Evolutionary conservation across 2,113 vertebrate species (phyloP).

Genomic region (Pogonocichla stellata): DNA sequence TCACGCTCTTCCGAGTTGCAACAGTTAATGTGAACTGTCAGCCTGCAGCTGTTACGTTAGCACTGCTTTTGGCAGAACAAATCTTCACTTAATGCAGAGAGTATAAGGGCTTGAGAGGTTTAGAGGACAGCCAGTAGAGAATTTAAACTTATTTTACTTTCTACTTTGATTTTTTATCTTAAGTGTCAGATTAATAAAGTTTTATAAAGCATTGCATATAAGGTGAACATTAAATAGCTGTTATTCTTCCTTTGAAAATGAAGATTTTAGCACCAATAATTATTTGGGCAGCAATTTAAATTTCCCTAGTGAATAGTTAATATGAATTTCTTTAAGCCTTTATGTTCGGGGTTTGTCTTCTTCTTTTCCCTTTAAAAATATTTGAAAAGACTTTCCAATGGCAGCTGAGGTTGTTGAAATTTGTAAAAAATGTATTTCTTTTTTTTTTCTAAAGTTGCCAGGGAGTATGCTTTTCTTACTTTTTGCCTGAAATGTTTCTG

Average conservation of each 20-base stretch:
- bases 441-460: background rate
- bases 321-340: background rate
- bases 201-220: background rate
- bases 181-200: background rate
- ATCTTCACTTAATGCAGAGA: constrained; percentile 26
- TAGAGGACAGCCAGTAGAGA: constrained; percentile 28
- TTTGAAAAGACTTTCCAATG: background rate
- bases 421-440: background rate
- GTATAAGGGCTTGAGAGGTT: constrained; percentile 2
- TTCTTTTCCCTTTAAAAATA: background rate
- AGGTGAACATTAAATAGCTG: background rate
- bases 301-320: background rate
- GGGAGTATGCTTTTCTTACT: background rate
- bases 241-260: background rate
- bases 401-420: background rate
- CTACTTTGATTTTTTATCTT: background rate
- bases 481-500: background rate
- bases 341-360: background rate
- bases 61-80: constrained; percentile 39
- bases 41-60: constrained; percentile 57
- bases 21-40: constrained; percentile 66
- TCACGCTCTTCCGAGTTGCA: background rate
- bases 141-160: constrained; percentile 26
- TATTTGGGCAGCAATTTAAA: background rate
- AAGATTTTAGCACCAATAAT: background rate